phyloP scores from a whole-genome alignment of 1,140 invertebrate species.

The Hirudo medicinalis region DNA sequence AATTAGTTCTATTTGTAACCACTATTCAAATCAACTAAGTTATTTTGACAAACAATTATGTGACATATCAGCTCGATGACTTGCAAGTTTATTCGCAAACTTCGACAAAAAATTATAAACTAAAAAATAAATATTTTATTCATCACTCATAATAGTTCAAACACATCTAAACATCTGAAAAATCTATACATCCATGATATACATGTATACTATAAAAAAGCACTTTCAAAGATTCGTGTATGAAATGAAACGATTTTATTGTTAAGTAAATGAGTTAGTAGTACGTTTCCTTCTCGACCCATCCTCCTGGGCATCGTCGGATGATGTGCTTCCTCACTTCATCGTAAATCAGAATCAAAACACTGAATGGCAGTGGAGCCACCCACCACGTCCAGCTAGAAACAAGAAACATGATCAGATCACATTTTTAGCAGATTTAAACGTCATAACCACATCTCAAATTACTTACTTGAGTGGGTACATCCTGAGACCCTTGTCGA shows the following conservation, averaged over 20 bases:
- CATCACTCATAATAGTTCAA: too few species aligned
- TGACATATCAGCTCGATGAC: too few species aligned
- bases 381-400: constrained; percentile 94
- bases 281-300: constrained; percentile 96
- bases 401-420: constrained; percentile 11
- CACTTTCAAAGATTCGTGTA: too few species aligned
- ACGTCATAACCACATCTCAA: neutral
- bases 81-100: too few species aligned
- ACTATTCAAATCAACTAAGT: too few species aligned
- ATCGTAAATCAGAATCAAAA: constrained; percentile 94
- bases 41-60: too few species aligned
- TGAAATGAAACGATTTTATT: neutral
- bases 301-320: constrained; percentile 79
- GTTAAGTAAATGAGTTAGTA: constrained; percentile 54
- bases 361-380: constrained; percentile 87
- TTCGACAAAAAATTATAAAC: too few species aligned
- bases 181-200: too few species aligned
- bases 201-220: too few species aligned
- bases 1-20: too few species aligned
- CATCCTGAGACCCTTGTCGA: constrained; percentile 41
- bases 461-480: constrained; percentile 37
- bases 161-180: too few species aligned
- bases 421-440: neutral
- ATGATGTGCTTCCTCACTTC: constrained; percentile 87
- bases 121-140: too few species aligned